Conservation (phyloP, 2,113 vertebrate species). For the Hylia prasina region DNA sequence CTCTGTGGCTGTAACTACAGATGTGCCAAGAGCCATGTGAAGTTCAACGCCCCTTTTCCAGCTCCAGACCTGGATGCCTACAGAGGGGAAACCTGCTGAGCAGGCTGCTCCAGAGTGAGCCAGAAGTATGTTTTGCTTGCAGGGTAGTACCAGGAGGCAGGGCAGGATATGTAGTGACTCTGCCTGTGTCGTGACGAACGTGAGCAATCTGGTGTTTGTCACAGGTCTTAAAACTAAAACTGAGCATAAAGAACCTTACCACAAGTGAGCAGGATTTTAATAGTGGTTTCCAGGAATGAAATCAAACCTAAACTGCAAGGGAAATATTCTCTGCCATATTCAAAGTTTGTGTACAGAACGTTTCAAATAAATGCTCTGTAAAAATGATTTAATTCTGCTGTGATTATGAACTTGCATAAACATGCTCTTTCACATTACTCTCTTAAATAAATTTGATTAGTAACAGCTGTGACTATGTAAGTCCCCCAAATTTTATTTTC, state of each 20-base stretch:
- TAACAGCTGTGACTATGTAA: neutral
- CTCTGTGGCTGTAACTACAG: neutral
- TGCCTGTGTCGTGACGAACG: neutral
- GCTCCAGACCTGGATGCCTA: neutral
- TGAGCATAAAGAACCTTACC: neutral
- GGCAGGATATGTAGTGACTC: neutral
- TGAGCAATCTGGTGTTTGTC: constrained; percentile 51
- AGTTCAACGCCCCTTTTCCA: neutral
- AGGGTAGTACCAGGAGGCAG: neutral
- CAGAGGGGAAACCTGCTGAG: neutral
- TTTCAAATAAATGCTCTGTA: constrained; percentile 46
- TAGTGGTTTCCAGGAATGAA: constrained; percentile 10
- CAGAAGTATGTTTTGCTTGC: neutral
- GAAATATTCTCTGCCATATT: neutral
- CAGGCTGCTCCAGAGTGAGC: neutral
- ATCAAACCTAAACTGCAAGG: constrained; percentile 11
- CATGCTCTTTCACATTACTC: neutral
- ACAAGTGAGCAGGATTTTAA: neutral
- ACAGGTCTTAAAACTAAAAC: constrained; percentile 50
- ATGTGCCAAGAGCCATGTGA: neutral
- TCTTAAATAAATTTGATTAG: constrained; percentile 14
- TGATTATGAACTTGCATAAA: constrained; percentile 1
- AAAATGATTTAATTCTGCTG: constrained; percentile 48
- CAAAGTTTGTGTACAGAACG: constrained; percentile 18
- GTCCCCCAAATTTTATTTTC: neutral